Evolutionary conservation across 2,113 vertebrate species (phyloP), one percentile per base, ranked within the genome.

Genomic region (Erpornis zantholeuca): DNA sequence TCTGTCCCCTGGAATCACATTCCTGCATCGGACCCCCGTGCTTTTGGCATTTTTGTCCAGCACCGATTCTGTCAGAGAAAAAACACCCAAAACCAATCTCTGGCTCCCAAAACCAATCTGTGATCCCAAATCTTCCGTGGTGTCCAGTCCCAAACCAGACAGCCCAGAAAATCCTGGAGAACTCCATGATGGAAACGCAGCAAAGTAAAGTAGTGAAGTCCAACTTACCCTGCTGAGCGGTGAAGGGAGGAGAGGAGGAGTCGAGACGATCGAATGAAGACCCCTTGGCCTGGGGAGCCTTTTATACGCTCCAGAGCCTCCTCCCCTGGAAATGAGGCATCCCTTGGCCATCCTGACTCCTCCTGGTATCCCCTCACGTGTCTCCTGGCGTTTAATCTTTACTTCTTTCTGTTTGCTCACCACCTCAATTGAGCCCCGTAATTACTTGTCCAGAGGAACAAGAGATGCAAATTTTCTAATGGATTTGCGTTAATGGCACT

Each of bases 311-410:
- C 18, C 71, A 47, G 5, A 86, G 36, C 33, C 44, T 50, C 4
- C 63, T 71, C 61, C 75, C 76, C 85, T 91, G 92, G 94, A 96
- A 90, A 94, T 96, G 96, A 96, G 92, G 21, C 82, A 94, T 63
- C 63, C 82, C 53, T 23, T 7, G 82, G 64, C 63, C 63, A 88
- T 93, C 69, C 77, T 8, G 33, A 57, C 66, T 31, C 31, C 2
- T 16, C 0, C 2, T 22, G 81, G 1, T 5, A 0, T 31, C 66
- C 56, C 53, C 52, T 69, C 82, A 92, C 15, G 6, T 69, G 82
- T 10, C 29, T 81, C 94, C 86, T 25, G 33, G 64, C 23, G 25
- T 69, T 89, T 85, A 45, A 53, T 54, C 84, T 91, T 50, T 18
- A 27, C 63, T 47, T 91, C 61, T n/a, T 75, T 91, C 71, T 72